Evolutionary conservation across 2,113 vertebrate genomes (phyloP), one percentile per base, ranked within the genome.

Genomic region (Delphinus delphis): DNA sequence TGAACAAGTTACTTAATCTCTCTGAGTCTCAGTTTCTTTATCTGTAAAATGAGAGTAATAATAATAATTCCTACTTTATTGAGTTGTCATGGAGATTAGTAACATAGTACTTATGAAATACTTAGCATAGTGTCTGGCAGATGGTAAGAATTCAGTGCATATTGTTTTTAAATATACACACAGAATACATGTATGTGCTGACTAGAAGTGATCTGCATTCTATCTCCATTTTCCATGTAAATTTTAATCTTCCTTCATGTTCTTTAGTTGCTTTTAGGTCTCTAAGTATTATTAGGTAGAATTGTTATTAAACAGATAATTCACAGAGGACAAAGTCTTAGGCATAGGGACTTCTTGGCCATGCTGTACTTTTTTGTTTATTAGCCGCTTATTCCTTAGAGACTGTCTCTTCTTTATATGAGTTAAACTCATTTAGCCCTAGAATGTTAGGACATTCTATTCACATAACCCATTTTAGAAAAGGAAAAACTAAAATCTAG

Each of bases 261-360:
- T 38, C 41, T 92, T 89, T 53, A 47, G 12, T 74, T 21, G 21
- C 79, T 96, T 95, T 93, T 76, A 63, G 38, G 23, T 88, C 18
- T 94, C 18, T 74, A 60, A 84, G 3, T 87, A 8, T 68, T 79
- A 47, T 71, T 95, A 93, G 28, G 26, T 92, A 17, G 20, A 77
- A 91, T 60, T 82, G 18, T 67, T 96, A 83, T 83, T 96, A 95
- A 97, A 85, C 17, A 81, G 95, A 60, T 96, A 93, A 85, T 47
- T 98, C 87, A 87, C 20, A 86, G 67, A 67, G 11, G 23, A 85
- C 12, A 96, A 74, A 94, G 63, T 90, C n/a, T 94, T 82, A 71
- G 58, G 4, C 11, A 25, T 36, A 88, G 47, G 21, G 73, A 73
- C n/a, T 82, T 92, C n/a, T 73, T 87, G 73, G 60, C 25, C 47